Conservation (phyloP, 2,888 invertebrate species). For the Branchipolynoe longqiensis region DNA sequence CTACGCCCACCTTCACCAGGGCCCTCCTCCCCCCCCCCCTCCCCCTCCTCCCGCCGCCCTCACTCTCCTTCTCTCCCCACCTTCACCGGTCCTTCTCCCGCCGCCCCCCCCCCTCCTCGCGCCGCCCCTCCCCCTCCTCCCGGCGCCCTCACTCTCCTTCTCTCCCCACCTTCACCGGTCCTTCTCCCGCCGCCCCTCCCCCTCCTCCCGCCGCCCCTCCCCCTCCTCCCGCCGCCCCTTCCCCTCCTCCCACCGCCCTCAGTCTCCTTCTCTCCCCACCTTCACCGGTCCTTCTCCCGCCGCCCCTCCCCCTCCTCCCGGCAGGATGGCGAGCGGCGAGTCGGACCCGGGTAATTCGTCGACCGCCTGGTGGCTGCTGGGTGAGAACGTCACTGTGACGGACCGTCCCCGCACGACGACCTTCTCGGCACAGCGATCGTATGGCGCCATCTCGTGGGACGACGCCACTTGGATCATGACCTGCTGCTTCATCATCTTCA, state of each 20-base stretch:
- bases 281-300: neutral
- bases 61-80: neutral
- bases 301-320: neutral
- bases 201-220: neutral
- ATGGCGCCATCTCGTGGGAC: constrained; percentile 83
- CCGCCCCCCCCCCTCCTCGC: neutral
- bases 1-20: neutral
- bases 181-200: neutral
- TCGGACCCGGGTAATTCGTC: neutral
- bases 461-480: constrained; percentile 93
- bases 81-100: neutral
- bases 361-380: neutral
- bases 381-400: neutral
- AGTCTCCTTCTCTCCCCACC: no score
- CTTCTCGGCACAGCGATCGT: neutral
- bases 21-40: neutral
- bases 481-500: constrained; percentile 91
- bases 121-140: neutral
- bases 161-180: neutral
- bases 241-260: neutral
- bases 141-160: neutral
- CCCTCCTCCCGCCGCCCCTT: neutral
- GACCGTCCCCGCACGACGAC: neutral
- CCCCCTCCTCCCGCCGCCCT: neutral
- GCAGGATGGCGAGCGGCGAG: neutral